Base-by-base conservation (phyloP, 2,797 vertebrate genomes). In the Lerista edwardsae region DNA sequence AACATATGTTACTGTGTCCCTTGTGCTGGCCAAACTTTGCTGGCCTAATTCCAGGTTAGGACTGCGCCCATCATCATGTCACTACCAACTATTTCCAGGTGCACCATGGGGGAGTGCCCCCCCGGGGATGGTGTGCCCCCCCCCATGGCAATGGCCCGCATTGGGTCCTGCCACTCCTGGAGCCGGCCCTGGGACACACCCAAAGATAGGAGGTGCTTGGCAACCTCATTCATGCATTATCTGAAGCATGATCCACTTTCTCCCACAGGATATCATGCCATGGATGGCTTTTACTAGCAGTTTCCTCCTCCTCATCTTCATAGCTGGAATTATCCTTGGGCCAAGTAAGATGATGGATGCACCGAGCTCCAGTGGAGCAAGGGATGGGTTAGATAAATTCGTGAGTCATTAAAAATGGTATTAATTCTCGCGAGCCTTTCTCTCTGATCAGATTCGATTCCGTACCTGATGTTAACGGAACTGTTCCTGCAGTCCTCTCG, bases 401-500 rank as follows among this genome's bases (percentile, higher is more conserved):
- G 2, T 21, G n/a, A 34, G 64, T 41, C 39, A 61, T 2, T n/a
- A 31, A 34, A 59, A 62, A 15, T 73, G 19, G 47, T 3, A 3
- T n/a, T 17, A 34, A 62, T 6, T 62, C 2, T 31, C 6, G 34
- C 36, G 51, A 78, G 14, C 19, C 47, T 34, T 75, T 61, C 29
- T 62, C n/a, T 59, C 44, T 36, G 6, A 68, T 71, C 67, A 97
- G 97, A 96, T 69, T 96, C 97, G 0, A 94, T 97, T 8, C 96
- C 97, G 1, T 96, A 97, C 92, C 91, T 97, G 73, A 95, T 97
- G 93, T 96, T 96, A 0, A 95, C 95, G 0, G 97, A 98, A 94
- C 95, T 98, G 75, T 98, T 98, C 85, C 97, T 94, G 81, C 97
- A 98, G 94, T 97, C 97, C 0, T 96, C 97, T 85, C 93, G 97